Evolutionary conservation across 2,113 vertebrate genomes (phyloP), one percentile per base, ranked within the genome.

Genomic region (Actenoides lindsayi): DNA sequence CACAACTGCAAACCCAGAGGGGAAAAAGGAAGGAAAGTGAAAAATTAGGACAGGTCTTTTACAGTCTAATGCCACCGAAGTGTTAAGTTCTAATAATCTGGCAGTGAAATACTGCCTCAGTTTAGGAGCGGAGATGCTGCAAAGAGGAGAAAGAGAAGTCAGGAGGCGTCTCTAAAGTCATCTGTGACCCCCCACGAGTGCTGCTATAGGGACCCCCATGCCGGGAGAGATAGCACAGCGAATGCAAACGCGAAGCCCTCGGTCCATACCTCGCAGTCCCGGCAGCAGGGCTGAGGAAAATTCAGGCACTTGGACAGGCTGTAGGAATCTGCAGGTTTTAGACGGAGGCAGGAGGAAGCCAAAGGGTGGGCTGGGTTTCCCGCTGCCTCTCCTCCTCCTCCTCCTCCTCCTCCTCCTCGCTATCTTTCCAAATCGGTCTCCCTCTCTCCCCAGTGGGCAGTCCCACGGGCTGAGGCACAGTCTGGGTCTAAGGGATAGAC

Each of bases 291-390:
- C 95, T 97, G 97, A 95, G 96, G 92, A 64, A 97, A 97, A 97
- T 98, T 97, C 98, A 87, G 98, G 96, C 97, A 59, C 98, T 97
- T 74, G 97, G 96, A 97, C 78, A 78, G 93, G 97, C 98, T 97
- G 96, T 89, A 97, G 98, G 97, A 98, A 98, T 99, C 98, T 99
- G 98, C 98, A 97, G 87, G 97, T 92, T 97, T 97, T 97, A 97
- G 96, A 97, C 96, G 83, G 97, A 87, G 97, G 96, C 98, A 98
- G 98, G 98, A 99, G 98, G 98, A 98, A 99, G 97, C 97, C 94
- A 83, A 96, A 96, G 87, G 33, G 97, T 98, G 99, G 98, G 98
- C 98, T 97, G 98, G 98, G 98, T 98, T 97, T 98, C 95, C 96
- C 81, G 96, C 96, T 96, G 98, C 93, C 97, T 97, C 97, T 97